Percentiles rank a stretch among this genome's conserved stretches.
These are phyloP conservation scores for Carettochelys insculpta DNA, from an alignment of 2,113 vertebrate genomes.

Conservation along the genomic window DNA sequence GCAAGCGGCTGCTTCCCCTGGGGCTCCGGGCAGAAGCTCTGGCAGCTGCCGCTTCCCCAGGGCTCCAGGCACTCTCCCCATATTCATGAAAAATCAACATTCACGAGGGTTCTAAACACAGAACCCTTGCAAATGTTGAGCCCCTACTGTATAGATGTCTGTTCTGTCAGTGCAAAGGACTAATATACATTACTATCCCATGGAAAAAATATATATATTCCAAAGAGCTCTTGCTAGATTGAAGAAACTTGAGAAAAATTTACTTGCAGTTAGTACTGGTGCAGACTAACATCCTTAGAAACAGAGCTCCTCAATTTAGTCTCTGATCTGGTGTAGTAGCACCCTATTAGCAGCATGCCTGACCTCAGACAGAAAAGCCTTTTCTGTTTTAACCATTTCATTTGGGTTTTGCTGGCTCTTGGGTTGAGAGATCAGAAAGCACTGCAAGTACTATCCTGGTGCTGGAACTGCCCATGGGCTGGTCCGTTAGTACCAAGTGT, in stretches of 20 bases:
- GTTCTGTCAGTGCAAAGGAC: not conserved
- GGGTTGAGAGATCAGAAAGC: not conserved
- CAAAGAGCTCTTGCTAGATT: not conserved
- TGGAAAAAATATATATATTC: fast-evolving
- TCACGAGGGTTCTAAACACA: too few species aligned
- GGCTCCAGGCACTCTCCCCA: too few species aligned
- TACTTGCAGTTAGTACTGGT: slow-evolving; percentile 40
- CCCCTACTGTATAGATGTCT: too few species aligned
- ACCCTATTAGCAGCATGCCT: not conserved
- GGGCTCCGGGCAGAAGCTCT: too few species aligned
- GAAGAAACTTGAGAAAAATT: not conserved
- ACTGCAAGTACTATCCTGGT: not conserved
- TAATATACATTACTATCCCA: not conserved
- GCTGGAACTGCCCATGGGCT: not conserved
- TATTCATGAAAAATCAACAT: too few species aligned
- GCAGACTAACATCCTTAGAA: slow-evolving; percentile 27
- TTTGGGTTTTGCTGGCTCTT: not conserved
- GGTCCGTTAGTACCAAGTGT: not conserved
- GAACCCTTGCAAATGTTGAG: too few species aligned
- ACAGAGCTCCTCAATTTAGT: slow-evolving; percentile 28
- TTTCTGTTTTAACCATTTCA: slow-evolving; percentile 6
- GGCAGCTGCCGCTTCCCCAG: too few species aligned
- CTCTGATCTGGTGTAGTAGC: slow-evolving; percentile 16
- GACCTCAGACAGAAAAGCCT: slow-evolving; percentile 21
- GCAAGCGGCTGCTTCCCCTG: too few species aligned